A percentile compares a stretch with the other conserved stretches of the same genome.
Conservation (phyloP, 2,888 invertebrate genomes). For the Alloscopus bannaensis region DNA sequence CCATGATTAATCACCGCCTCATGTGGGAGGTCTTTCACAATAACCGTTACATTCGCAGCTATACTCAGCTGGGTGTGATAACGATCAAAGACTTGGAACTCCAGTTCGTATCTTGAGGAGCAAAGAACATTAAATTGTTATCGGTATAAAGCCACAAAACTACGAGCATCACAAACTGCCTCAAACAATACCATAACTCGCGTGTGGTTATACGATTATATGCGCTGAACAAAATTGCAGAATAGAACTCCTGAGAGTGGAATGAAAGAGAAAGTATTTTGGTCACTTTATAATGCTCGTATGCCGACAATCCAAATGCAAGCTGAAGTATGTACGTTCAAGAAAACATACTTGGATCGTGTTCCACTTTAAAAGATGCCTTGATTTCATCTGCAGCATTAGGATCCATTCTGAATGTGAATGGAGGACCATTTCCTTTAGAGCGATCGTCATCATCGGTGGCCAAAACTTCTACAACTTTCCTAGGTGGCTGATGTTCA, state of each 20-base stretch:
- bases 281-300: too few relatives aligned
- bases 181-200: too few relatives aligned
- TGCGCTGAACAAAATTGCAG: too few relatives aligned
- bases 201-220: too few relatives aligned
- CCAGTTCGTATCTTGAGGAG: slow-evolving; percentile 74
- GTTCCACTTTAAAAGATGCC: slow-evolving; percentile 96
- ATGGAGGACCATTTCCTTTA: slow-evolving; percentile 97
- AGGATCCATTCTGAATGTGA: slow-evolving; percentile 94
- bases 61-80: slow-evolving; percentile 97
- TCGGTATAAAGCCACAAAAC: background rate
- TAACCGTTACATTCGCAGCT: slow-evolving; percentile 96
- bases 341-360: slow-evolving; percentile 86
- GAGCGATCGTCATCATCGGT: slow-evolving; percentile 96
- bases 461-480: slow-evolving; percentile 92
- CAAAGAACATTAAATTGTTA: background rate
- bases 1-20: slow-evolving; percentile 97
- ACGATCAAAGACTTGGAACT: slow-evolving; percentile 90
- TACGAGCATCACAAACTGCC: too few relatives aligned
- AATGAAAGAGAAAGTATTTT: too few relatives aligned
- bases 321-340: too few relatives aligned
- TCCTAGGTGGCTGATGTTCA: slow-evolving; percentile 91
- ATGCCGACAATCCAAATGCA: too few relatives aligned
- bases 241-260: too few relatives aligned
- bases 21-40: slow-evolving; percentile 94
- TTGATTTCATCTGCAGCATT: slow-evolving; percentile 95